Conservation (phyloP, 1,140 invertebrate species). For the Globodera ellingtonae region DNA sequence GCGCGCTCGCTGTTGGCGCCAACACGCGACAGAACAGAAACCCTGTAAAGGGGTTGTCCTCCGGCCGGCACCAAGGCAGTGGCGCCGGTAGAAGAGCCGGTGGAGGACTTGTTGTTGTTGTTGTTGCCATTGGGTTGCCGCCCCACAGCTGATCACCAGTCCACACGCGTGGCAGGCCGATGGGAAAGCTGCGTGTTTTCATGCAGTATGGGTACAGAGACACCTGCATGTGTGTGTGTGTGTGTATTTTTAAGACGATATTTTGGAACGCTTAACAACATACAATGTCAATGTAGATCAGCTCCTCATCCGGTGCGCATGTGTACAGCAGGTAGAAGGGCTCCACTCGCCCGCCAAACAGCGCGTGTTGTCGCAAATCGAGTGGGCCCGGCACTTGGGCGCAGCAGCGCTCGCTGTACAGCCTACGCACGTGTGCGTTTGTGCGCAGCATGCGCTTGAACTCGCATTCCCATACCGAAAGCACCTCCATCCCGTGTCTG, state of each 20-base stretch:
- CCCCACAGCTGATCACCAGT: background rate
- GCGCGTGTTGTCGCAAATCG: background rate
- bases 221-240: conserved; percentile 5
- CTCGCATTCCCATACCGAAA: conserved; percentile 6
- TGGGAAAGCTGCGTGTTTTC: conserved; percentile 7
- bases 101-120: too few species aligned
- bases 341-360: background rate
- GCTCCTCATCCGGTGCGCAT: background rate
- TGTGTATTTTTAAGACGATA: too few species aligned
- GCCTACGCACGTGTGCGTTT: background rate
- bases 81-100: background rate
- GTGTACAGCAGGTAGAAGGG: background rate
- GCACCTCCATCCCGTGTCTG: conserved; percentile 1
- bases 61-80: conserved; percentile 3
- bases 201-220: conserved; percentile 20
- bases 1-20: background rate
- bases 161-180: background rate
- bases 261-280: background rate
- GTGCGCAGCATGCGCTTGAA: background rate
- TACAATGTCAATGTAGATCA: background rate
- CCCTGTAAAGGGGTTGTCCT: background rate
- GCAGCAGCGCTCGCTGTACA: background rate
- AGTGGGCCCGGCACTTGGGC: background rate
- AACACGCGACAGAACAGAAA: conserved; percentile 4
- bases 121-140: too few species aligned